Evolutionary conservation across 2,113 vertebrate genomes (phyloP), one percentile per base, ranked within the genome.

Genomic region (Notarius lentiginosus): DNA sequence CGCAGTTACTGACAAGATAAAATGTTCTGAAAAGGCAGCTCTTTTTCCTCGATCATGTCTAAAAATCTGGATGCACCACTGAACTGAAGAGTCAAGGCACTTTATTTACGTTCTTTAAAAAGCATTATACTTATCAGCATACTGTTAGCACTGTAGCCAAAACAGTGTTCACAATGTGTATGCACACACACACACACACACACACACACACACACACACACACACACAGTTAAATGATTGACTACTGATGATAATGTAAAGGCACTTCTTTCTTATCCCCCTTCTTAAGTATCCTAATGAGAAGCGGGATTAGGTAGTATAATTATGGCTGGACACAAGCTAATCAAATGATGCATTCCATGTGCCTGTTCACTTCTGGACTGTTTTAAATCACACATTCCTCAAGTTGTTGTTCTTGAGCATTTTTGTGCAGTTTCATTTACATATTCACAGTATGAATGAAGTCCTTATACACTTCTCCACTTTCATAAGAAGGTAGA

Each of bases 401-500:
- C 27, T 22, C 30, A 30, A 30, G 30, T 30, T 1, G 30, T 30
- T 30, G 30, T n/a, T 53, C 24, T 2, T 76, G 11, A n/a, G 24
- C 1, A 24, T 51, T 76, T 49, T 85, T 17, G 24, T 11, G 15
- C 7, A 34, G 7, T 34, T 51, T 27, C 22, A 55, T 51, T 22
- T 58, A 27, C 24, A 49, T 82, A 66, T n/a, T 15, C 41, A 9
- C 30, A 30, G 30, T 30, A 30, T 30, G 30, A 30, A 30, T 34
- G 7, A 51, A 73, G 22, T 53, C 5, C 14, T 34, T 60, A 63
- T 76, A 65, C 41, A 34, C 70, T 66, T 77, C 3, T 34, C n/a
- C 17, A 30, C 80, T 92, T 91, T 91, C 89, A 87, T 65, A 84
- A 90, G 89, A 92, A 90, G 87, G 88, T 86, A 47, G 89, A 94